Conservation (phyloP, 2,888 invertebrate species). For the Lasioglossum villosulum region DNA sequence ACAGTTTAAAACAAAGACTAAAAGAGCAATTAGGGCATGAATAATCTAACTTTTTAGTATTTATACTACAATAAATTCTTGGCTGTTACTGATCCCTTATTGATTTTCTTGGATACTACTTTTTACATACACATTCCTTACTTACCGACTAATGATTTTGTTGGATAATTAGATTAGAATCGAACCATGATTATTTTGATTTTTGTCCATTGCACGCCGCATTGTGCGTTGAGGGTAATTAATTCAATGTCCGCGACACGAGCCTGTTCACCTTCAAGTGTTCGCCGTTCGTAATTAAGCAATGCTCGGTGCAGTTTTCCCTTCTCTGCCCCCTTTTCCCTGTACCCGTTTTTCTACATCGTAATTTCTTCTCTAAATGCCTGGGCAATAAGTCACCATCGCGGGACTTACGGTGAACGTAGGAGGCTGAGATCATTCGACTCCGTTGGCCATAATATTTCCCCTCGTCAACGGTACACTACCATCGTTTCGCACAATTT, state of each 20-base stretch:
- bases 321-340: slow-evolving; percentile 5
- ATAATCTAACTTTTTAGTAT: no score
- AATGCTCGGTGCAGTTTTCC: slow-evolving; percentile 38
- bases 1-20: no score
- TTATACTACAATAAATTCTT: no score
- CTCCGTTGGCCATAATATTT: slow-evolving; percentile 55
- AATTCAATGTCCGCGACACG: slow-evolving; percentile 53
- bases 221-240: slow-evolving; percentile 60
- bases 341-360: slow-evolving; percentile 38
- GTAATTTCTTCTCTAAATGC: slow-evolving; percentile 66
- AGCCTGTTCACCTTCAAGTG: slow-evolving; percentile 70
- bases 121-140: no score
- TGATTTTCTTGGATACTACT: no score
- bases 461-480: slow-evolving; percentile 30
- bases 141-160: no score
- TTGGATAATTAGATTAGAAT: no score
- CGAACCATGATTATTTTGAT: no score
- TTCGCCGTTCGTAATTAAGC: slow-evolving; percentile 65
- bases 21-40: no score
- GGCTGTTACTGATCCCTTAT: no score
- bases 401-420: slow-evolving; percentile 38
- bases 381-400: slow-evolving; percentile 66
- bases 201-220: no score
- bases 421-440: slow-evolving; percentile 68
- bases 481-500: neutral